Base-by-base conservation (phyloP, 2,113 vertebrate species). In the Pica pica region DNA sequence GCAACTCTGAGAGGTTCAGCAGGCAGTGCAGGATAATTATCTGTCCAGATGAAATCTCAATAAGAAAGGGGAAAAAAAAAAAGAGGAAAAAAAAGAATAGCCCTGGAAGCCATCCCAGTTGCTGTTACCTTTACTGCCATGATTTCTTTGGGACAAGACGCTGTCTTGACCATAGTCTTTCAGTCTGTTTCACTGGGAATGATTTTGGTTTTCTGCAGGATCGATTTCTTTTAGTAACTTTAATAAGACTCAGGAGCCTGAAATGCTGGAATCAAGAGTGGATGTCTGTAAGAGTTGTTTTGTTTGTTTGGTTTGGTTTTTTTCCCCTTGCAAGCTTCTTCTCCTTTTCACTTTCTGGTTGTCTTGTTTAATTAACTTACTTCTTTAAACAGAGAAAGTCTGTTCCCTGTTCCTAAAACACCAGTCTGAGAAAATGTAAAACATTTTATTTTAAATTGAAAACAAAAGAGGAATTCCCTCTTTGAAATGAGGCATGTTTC, bases 401-500 rank as follows among this genome's bases (percentile, higher is more conserved):
- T 92, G 86, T 91, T 88, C 87, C n/a, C 80, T 93, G 79, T 88
- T 95, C 71, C 24, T 86, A 35, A 75, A 94, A 78, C 39, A 52
- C 11, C 47, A 75, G 60, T 44, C 89, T 5, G 16, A 91, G 94
- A 87, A 95, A 94, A 95, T 80, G 28, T 57, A 80, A 86, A 88
- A 28, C 75, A 52, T 87, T 95, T 78, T 67, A 19, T 71, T 89
- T 93, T 61, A 93, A 97, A 94, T 81, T 82, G 87, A 69, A 95
- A 96, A 74, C 67, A 93, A 95, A 84, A 44, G 53, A 75, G 41
- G 60, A 47, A 22, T 59, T 74, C 35, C 42, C n/a, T 67, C 59
- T 95, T 92, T 93, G 90, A 93, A 92, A 92, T 17, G 63, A 86
- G 52, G 30, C 61, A 7, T 81, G 59, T 49, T 87, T 93, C 91